Evolutionary conservation across 1,140 invertebrate genomes (phyloP).

Genomic region (Drosophila parabipectinata): DNA sequence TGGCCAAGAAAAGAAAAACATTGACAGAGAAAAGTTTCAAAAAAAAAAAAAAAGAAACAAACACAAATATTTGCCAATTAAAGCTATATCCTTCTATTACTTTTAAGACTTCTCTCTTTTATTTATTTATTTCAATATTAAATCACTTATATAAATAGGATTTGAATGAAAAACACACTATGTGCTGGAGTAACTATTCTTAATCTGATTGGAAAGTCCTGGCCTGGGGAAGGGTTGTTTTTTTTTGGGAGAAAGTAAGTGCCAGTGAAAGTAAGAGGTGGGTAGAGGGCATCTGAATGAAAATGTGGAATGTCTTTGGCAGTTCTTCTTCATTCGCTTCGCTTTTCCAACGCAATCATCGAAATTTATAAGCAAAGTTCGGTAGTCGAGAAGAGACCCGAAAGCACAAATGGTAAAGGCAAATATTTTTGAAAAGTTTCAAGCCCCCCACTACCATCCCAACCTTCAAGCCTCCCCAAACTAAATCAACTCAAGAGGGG

Average conservation of each 20-base stretch:
- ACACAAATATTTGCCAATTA: conserved; percentile 1
- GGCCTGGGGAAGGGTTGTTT: too few species aligned
- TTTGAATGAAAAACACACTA: conserved; percentile 12
- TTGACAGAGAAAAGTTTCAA: too few species aligned
- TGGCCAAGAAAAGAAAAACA: too few species aligned
- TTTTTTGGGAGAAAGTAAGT: too few species aligned
- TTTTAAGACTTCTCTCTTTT: too few species aligned
- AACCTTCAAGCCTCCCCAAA: conserved; percentile 22
- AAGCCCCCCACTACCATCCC: not conserved
- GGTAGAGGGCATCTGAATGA: too few species aligned
- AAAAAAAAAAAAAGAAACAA: too few species aligned
- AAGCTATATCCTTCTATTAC: not conserved
- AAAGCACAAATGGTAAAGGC: conserved; percentile 52
- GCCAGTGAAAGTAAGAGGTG: too few species aligned
- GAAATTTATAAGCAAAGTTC: conserved; percentile 79
- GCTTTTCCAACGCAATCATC: conserved; percentile 57
- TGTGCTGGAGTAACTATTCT: not conserved
- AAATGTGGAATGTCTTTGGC: conserved; percentile 31
- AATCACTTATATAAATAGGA: conserved; percentile 14
- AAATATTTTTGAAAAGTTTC: conserved; percentile 67
- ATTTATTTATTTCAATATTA: not conserved
- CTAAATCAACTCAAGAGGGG: conserved; percentile 70
- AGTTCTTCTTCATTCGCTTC: conserved; percentile 28
- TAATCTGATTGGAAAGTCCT: conserved; percentile 16
- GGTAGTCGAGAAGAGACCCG: not conserved